Percentiles rank a stretch among this genome's conserved stretches.
Evolutionary conservation across 2,113 vertebrate species (phyloP).

Genomic region (Aplodontia rufa): DNA sequence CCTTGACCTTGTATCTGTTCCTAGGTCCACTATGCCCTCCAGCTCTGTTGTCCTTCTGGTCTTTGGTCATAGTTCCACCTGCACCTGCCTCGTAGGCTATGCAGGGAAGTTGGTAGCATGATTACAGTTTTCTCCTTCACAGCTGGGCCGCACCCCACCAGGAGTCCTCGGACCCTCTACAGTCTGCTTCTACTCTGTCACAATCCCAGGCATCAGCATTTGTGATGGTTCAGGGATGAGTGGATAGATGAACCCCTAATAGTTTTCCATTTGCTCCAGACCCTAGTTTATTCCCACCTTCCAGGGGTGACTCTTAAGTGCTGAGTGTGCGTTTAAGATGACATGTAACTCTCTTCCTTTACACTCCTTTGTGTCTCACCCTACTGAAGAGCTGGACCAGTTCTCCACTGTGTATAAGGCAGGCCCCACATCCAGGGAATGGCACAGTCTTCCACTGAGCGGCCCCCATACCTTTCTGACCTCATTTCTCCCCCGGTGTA

Average conservation of each 20-base stretch:
- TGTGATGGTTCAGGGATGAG: neutral
- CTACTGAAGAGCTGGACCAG: neutral
- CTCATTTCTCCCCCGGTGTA: neutral
- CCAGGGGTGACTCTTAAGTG: neutral
- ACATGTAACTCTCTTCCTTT: neutral
- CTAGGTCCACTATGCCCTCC: neutral
- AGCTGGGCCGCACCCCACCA: no score
- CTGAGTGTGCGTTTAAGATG: neutral
- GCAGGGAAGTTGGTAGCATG: neutral
- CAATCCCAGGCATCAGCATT: neutral
- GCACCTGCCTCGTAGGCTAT: neutral
- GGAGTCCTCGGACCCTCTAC: neutral
- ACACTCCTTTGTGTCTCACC: neutral
- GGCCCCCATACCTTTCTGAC: neutral
- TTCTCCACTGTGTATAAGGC: accelerated
- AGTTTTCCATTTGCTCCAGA: neutral
- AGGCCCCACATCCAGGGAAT: neutral
- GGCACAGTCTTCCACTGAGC: neutral
- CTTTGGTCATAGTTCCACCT: neutral
- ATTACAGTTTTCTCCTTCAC: neutral
- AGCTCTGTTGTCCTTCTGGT: neutral
- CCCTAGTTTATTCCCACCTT: neutral
- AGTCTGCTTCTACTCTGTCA: neutral
- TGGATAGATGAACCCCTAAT: neutral
- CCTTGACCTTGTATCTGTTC: neutral